A percentile compares a stretch with the other conserved stretches of the same genome.
Conservation (phyloP, 2,888 invertebrate genomes). For the Tetragnatha montana region DNA sequence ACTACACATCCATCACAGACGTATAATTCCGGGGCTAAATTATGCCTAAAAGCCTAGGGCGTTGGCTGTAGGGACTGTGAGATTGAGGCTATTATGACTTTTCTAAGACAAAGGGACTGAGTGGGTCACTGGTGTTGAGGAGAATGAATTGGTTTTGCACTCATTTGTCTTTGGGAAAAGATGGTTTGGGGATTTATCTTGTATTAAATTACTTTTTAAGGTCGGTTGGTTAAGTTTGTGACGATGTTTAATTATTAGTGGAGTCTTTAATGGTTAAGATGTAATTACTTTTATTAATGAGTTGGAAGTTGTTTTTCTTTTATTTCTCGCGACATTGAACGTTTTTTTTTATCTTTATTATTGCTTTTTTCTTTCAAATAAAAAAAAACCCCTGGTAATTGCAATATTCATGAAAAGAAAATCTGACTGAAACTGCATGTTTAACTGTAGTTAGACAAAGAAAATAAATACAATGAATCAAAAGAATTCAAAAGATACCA, state of each 20-base stretch:
- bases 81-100: conserved; percentile 14
- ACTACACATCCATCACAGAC: conserved; percentile 35
- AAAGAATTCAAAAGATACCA: too few species aligned
- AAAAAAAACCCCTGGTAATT: too few species aligned
- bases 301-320: too few species aligned
- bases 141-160: neutral
- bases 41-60: conserved; percentile 54
- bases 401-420: too few species aligned
- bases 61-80: conserved; percentile 21
- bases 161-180: neutral
- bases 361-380: too few species aligned
- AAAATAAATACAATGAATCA: too few species aligned
- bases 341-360: too few species aligned
- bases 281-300: neutral
- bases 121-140: neutral
- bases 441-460: too few species aligned
- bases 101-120: neutral
- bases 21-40: conserved; percentile 38
- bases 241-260: neutral
- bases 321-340: too few species aligned
- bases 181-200: neutral
- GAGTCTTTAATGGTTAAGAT: neutral
- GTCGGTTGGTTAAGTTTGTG: neutral
- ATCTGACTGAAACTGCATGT: too few species aligned
- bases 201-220: neutral